phyloP scores from a whole-genome alignment of 2,797 vertebrate genomes.

The Mionectes olivaceus region DNA sequence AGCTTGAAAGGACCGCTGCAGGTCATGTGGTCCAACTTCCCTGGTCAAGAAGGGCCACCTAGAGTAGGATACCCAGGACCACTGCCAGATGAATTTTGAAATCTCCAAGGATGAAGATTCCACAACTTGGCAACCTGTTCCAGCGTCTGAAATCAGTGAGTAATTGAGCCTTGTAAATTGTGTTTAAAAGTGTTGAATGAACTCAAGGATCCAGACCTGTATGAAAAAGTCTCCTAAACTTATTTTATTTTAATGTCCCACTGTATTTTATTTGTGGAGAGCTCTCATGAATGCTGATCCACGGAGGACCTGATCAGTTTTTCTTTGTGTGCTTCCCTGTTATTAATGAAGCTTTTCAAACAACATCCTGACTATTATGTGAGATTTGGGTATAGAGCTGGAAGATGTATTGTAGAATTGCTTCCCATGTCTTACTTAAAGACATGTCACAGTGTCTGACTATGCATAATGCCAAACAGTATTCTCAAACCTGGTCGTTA shows the following conservation, averaged over 20 bases:
- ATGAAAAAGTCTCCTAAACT: background rate
- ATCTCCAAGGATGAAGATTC: background rate
- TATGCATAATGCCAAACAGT: background rate
- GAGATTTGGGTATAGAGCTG: background rate
- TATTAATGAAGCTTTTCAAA: background rate
- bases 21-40: background rate
- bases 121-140: background rate
- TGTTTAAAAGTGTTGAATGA: background rate
- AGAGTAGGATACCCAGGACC: background rate
- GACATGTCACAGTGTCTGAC: background rate
- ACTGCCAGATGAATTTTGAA: background rate
- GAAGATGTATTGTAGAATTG: background rate
- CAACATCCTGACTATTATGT: accelerated
- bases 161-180: background rate
- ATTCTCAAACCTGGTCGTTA: background rate
- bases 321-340: background rate
- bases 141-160: background rate
- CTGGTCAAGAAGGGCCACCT: background rate
- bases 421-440: background rate
- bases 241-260: background rate
- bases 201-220: background rate
- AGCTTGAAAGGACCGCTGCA: background rate
- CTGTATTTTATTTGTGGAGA: background rate
- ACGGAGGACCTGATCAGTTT: background rate
- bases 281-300: background rate